Percentiles rank a stretch among this genome's conserved stretches.
Evolutionary conservation across 2,113 vertebrate species (phyloP).

Genomic region (Gallinago media): DNA sequence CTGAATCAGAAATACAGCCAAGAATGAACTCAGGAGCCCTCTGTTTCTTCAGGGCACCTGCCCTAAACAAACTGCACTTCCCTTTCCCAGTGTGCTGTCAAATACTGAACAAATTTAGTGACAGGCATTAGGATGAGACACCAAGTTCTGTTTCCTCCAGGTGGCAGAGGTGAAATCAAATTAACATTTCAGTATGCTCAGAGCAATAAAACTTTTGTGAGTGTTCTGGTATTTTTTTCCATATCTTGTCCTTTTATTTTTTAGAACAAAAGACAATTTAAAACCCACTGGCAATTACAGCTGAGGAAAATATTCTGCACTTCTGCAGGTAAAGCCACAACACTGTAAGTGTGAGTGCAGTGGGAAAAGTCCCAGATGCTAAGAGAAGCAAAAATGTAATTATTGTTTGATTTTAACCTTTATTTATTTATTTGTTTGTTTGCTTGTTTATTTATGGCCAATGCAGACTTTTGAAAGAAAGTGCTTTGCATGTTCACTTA

Average conservation of each 20-base stretch:
- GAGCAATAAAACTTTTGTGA: background rate
- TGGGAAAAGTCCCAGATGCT: background rate
- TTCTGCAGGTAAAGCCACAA: background rate
- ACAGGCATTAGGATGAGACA: background rate
- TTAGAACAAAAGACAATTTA: background rate
- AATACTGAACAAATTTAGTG: background rate
- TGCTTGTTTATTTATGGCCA: background rate
- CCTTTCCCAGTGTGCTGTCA: background rate
- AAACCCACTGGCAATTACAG: background rate
- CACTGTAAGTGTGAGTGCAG: background rate
- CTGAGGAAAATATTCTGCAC: background rate
- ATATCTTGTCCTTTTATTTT: background rate
- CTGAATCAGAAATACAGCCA: background rate
- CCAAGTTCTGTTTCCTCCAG: background rate
- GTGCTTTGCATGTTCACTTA: background rate
- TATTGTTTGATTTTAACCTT: background rate
- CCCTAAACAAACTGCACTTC: background rate
- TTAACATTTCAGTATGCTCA: background rate
- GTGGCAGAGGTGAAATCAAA: conserved; percentile 20
- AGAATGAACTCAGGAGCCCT: background rate
- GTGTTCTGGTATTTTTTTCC: background rate
- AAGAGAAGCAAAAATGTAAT: background rate
- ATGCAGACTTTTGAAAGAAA: background rate
- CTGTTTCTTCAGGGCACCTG: background rate
- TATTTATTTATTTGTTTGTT: background rate